Conservation (phyloP, 2,797 vertebrate genomes). For the Xiphorhynchus erythropygius region DNA sequence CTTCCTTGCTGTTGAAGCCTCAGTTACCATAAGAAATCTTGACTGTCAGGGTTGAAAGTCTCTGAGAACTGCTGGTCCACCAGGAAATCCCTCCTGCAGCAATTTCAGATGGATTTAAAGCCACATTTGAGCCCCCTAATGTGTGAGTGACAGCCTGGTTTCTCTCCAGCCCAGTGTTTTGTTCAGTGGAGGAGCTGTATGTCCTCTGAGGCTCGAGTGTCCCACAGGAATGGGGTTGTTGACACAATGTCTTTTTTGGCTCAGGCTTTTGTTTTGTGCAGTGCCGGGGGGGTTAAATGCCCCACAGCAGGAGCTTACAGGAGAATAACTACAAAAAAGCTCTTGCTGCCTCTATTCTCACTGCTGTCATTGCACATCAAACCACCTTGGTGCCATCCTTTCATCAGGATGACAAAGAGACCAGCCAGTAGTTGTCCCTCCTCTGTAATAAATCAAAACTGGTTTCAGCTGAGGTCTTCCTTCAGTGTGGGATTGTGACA, state of each 20-base stretch:
- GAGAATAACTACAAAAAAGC: background rate
- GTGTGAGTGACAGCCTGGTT: background rate
- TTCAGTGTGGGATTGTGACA: background rate
- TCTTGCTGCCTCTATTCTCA: background rate
- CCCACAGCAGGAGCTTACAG: background rate
- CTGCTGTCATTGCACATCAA: background rate
- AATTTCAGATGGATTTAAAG: background rate
- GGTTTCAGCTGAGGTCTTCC: background rate
- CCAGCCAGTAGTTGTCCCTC: background rate
- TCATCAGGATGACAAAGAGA: background rate
- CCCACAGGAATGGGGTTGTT: background rate
- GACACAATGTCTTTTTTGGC: background rate
- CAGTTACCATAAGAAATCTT: background rate
- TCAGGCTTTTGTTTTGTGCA: background rate
- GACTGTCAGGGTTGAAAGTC: background rate
- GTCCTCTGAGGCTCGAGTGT: background rate
- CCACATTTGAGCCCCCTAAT: background rate
- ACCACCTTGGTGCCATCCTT: background rate
- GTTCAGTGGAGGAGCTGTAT: background rate
- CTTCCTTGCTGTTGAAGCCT: background rate
- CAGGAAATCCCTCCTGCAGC: background rate
- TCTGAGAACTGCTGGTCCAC: background rate
- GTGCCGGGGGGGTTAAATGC: background rate
- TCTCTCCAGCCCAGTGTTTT: background rate
- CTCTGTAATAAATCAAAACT: background rate